These are phyloP conservation scores for Carollia perspicillata DNA, from an alignment of 2,113 vertebrate species.

Conservation along the genomic window DNA sequence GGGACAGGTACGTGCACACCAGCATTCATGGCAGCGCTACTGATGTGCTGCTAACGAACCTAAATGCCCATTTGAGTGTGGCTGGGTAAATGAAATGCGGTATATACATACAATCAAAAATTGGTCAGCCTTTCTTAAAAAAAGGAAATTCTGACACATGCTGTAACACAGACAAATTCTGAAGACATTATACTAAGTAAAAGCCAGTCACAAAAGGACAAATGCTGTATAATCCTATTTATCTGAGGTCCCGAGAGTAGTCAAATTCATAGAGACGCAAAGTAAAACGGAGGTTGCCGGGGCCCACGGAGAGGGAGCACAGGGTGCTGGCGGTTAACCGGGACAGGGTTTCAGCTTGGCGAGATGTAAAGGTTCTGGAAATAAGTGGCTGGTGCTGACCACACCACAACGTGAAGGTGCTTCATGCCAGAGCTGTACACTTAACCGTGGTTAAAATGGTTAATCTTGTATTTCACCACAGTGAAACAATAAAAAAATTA, in stretches of 20 bases:
- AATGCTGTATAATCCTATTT: neutral
- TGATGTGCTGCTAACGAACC: neutral
- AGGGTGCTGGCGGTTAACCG: neutral
- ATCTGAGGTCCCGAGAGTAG: neutral
- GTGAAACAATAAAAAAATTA: neutral
- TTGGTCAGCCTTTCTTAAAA: neutral
- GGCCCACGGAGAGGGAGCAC: neutral
- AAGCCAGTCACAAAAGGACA: neutral
- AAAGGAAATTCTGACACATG: neutral
- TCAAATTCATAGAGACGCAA: neutral
- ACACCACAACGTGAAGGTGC: neutral
- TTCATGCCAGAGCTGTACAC: neutral
- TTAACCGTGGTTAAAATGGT: neutral
- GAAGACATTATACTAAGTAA: neutral
- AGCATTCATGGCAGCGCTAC: neutral
- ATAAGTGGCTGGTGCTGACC: neutral
- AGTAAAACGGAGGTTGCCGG: neutral
- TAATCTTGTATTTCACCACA: neutral
- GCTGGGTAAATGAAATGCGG: neutral
- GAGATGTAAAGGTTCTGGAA: neutral
- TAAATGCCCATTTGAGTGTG: neutral
- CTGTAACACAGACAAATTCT: neutral
- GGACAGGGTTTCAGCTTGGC: neutral
- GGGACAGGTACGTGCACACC: neutral
- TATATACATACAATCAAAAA: neutral